phyloP scores from a whole-genome alignment of 2,797 vertebrate species.

The Hirundo rustica region DNA sequence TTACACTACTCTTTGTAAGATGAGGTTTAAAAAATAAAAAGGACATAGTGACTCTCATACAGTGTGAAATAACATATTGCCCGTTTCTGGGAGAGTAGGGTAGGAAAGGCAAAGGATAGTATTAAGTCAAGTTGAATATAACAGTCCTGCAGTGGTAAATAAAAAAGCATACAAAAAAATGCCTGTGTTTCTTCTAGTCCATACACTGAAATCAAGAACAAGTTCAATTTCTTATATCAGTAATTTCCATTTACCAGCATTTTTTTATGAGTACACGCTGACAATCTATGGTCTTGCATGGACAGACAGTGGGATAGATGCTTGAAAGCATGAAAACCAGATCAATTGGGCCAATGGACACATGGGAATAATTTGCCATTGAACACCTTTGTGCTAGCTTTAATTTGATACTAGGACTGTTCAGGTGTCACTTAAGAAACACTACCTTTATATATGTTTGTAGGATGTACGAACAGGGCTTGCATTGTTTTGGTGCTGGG shows the following conservation, averaged over 20 bases:
- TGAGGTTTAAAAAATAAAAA: not conserved
- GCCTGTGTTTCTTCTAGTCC: not conserved
- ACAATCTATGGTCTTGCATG: rapidly evolving
- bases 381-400: not conserved
- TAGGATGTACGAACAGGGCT: not conserved
- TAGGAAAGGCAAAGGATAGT: not conserved
- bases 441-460: not conserved
- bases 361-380: not conserved
- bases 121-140: not conserved
- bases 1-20: not conserved
- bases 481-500: not conserved
- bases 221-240: not conserved
- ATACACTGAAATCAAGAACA: not conserved
- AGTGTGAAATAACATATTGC: not conserved
- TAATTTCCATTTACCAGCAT: not conserved
- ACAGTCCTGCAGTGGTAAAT: not conserved
- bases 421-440: not conserved
- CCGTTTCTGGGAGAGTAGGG: not conserved
- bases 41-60: not conserved
- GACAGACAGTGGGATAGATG: not conserved
- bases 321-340: not conserved
- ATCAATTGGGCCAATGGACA: not conserved
- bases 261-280: not conserved
- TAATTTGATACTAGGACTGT: not conserved
- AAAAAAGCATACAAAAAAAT: not conserved